Base-by-base conservation (phyloP, 1,140 invertebrate genomes). In the Drosophila nigromelanica region DNA sequence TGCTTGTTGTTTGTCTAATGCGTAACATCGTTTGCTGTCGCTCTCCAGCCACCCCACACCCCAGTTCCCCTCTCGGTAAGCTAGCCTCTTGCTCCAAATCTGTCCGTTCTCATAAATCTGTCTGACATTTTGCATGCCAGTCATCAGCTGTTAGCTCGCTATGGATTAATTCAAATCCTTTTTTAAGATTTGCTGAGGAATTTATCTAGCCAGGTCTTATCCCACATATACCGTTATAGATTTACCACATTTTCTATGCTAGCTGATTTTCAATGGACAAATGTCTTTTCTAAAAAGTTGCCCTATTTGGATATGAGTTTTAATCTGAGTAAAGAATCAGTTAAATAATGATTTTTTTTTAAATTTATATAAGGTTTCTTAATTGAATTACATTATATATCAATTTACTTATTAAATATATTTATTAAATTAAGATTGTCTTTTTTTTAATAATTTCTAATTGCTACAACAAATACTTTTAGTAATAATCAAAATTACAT, bases 51-150 rank as follows among this genome's bases (percentile, higher is more conserved):
- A 43, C 50, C 24, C 39, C 50, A 52, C 48, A n/a, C 24, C 47
- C 10, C 51, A 58, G 18, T 51, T 30, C n/a, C 45, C 58, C 33
- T 45, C 21, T 50, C 12, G 54, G 35, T 54, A 42, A 47, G 59
- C 40, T 40, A 27, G 50, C 27, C 54, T 73, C 59, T 61, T 86
- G 81, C 83, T 87, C 83, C 83, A 87, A 79, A 87, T 87, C 80
- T 87, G 83, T 87, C 83, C 76, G 83, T 83, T 89, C 79, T 64
- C 83, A 89, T 87, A 87, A 87, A 89, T 87, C 83, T 87, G 76
- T 67, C 73, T 89, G 75, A 68, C 83, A 89, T 87, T 87, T 87
- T 82, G 79, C 85, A 87, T 89, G 83, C 83, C 83, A 89, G 68
- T 89, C 83, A 87, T 76, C 81, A 72, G 73, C 52, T 85, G 68